Evolutionary conservation across 2,797 vertebrate species (phyloP).

Genomic region (Esox lucius): DNA sequence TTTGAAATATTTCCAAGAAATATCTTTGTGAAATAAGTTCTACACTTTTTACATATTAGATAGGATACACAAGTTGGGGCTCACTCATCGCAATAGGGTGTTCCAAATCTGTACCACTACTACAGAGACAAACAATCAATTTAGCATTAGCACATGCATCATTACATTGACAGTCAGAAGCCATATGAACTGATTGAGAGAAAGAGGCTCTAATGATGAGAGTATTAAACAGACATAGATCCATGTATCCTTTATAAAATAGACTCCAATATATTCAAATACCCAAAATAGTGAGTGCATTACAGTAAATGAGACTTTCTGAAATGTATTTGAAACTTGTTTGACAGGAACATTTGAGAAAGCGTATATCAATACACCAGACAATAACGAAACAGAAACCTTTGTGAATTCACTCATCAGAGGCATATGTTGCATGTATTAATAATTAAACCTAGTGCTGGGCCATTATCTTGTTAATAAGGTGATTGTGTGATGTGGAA

Average conservation of each 20-base stretch:
- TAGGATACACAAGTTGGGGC: too few relatives aligned
- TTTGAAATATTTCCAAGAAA: neutral
- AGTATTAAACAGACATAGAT: neutral
- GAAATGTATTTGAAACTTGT: neutral
- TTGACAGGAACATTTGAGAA: neutral
- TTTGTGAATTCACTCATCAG: constrained; percentile 31
- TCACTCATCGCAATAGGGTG: neutral
- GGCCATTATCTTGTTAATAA: neutral
- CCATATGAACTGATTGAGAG: neutral
- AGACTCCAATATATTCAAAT: neutral
- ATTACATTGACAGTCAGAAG: neutral
- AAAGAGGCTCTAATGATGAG: neutral
- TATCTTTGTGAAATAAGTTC: neutral
- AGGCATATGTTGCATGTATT: constrained; percentile 3
- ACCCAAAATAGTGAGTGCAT: neutral
- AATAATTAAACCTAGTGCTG: neutral
- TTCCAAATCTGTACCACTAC: constrained; percentile 12
- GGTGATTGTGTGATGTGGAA: constrained; percentile 28
- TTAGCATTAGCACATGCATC: neutral
- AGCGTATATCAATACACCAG: constrained; percentile 4
- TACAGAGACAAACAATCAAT: neutral
- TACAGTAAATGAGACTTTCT: neutral
- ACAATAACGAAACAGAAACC: constrained; percentile 9
- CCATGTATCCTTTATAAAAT: neutral
- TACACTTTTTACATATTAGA: too few relatives aligned